phyloP scores from a whole-genome alignment of 2,113 vertebrate species.

The Phylloscopus whistleri region DNA sequence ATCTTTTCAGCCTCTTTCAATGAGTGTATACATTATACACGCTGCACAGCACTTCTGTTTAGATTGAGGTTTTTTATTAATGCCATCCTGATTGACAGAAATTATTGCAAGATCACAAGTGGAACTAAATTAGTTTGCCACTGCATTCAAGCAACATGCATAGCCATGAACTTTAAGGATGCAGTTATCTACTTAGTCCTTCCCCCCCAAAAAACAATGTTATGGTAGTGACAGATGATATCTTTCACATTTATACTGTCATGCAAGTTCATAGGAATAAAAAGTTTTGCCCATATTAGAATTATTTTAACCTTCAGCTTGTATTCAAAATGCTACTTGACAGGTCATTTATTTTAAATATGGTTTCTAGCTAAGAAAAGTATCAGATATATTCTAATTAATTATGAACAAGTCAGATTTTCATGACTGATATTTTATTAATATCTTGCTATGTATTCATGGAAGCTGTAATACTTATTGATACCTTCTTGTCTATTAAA shows the following conservation, averaged over 20 bases:
- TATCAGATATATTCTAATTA: constrained; percentile 1
- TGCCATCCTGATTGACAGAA: constrained; percentile 60
- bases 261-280: not conserved
- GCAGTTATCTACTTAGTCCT: not conserved
- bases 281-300: not conserved
- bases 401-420: constrained; percentile 8
- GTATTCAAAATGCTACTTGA: constrained; percentile 10
- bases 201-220: rapidly evolving
- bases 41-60: constrained; percentile 56
- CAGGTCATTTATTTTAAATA: constrained; percentile 32
- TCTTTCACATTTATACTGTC: not conserved
- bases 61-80: constrained; percentile 59
- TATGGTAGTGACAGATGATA: not conserved
- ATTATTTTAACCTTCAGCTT: constrained; percentile 26
- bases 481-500: constrained; percentile 2
- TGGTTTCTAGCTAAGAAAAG: not conserved
- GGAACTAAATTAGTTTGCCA: constrained; percentile 56
- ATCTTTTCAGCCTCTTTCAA: constrained; percentile 57
- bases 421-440: constrained; percentile 34
- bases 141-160: constrained; percentile 11
- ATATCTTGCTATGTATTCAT: not conserved
- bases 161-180: constrained; percentile 42
- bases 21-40: constrained; percentile 58
- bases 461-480: not conserved
- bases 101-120: constrained; percentile 57